Conservation (phyloP, 92 coral and sea anemone species). For the Zoanthus sansibaricus region DNA sequence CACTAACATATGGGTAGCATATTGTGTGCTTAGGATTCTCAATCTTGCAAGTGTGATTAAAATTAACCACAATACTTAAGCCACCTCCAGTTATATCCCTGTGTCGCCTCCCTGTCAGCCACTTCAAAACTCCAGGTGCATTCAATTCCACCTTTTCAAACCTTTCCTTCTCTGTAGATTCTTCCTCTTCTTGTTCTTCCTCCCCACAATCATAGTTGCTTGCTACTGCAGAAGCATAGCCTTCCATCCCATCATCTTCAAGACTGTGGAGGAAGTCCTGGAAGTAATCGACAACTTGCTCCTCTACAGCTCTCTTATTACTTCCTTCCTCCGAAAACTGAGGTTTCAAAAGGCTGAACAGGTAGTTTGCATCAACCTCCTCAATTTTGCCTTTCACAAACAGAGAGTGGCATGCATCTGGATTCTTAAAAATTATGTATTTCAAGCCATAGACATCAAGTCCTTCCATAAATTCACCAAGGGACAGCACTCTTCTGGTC, state of each 20-base stretch:
- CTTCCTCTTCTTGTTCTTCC: no score
- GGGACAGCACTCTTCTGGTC: conserved; percentile 44
- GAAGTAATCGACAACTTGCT: conserved; percentile 52
- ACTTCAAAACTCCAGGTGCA: conserved; percentile 47
- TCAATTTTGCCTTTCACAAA: conserved; percentile 66
- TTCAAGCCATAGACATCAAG: conserved; percentile 43
- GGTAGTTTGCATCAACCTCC: conserved; percentile 70
- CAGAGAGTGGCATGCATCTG: conserved; percentile 36
- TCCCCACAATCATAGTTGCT: no score
- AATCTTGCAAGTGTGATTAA: conserved; percentile 28
- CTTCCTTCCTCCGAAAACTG: conserved; percentile 42
- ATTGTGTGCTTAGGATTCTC: conserved; percentile 20
- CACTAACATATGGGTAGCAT: conserved; percentile 1
- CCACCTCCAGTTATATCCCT: conserved; percentile 30
- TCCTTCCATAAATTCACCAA: conserved; percentile 57
- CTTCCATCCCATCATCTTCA: conserved; percentile 57
- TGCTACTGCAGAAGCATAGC: no score
- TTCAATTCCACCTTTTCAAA: conserved; percentile 37
- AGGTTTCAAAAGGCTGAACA: conserved; percentile 39
- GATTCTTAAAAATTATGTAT: conserved; percentile 16
- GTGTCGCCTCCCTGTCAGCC: conserved; percentile 49
- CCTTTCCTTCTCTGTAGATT: no score
- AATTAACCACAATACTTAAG: conserved; percentile 23
- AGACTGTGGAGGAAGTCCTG: conserved; percentile 57
- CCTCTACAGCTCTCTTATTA: conserved; percentile 48